Percentiles rank a stretch among this genome's conserved stretches.
phyloP scores from a whole-genome alignment of 1,140 invertebrate genomes.

The Andrena cerasifolii region DNA sequence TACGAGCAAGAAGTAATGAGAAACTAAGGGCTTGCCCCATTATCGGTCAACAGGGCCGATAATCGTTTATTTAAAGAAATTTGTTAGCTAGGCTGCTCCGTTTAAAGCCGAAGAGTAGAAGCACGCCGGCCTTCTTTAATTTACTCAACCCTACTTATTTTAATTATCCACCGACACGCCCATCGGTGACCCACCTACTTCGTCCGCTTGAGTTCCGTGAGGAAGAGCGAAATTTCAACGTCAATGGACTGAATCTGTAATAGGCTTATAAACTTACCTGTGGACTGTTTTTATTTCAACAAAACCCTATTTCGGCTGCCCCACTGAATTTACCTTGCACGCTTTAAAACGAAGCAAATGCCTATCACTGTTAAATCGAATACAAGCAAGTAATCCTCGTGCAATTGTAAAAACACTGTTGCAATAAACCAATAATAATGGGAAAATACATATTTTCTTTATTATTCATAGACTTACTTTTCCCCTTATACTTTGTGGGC shows the following conservation, averaged over 20 bases:
- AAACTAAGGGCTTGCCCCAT: neutral
- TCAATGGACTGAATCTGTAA: constrained; percentile 21
- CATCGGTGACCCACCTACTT: constrained; percentile 30
- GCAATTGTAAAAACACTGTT: no score
- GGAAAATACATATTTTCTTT: no score
- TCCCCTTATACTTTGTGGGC: no score
- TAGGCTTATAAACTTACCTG: constrained; percentile 47
- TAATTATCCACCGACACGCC: constrained; percentile 44
- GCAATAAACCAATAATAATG: no score
- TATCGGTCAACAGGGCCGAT: neutral
- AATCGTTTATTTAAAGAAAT: constrained; percentile 8
- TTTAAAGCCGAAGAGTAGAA: neutral
- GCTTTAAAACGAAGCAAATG: no score
- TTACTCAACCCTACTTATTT: constrained; percentile 54
- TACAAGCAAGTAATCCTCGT: no score
- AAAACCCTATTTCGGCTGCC: neutral
- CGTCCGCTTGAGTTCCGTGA: constrained; percentile 28
- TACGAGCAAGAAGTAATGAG: no score
- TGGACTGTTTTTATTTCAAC: constrained; percentile 6
- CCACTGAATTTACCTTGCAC: neutral
- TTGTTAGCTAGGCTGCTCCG: neutral
- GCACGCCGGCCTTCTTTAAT: constrained; percentile 47
- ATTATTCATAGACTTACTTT: no score
- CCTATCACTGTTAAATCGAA: no score
- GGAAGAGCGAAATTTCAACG: constrained; percentile 29